These are phyloP conservation scores for Cyanoliseus patagonus DNA, from an alignment of 2,113 vertebrate species.

Conservation along the genomic window DNA sequence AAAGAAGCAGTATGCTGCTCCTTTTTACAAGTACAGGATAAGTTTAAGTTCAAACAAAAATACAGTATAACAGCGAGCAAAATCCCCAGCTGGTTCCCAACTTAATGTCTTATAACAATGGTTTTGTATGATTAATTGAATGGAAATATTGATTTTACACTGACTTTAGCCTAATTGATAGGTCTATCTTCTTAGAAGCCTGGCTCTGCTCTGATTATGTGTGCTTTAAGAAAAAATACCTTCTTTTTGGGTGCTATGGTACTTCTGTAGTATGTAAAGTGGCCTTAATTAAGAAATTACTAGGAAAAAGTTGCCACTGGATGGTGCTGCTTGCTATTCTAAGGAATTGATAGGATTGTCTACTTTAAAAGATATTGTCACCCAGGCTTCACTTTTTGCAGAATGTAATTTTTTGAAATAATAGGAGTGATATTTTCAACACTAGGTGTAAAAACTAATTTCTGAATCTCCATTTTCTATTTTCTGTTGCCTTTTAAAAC, in stretches of 20 bases:
- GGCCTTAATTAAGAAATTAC: background rate
- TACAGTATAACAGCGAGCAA: background rate
- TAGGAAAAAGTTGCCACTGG: conserved; percentile 38
- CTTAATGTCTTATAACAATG: background rate
- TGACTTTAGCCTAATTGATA: background rate
- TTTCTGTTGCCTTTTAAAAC: background rate
- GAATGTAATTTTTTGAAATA: background rate
- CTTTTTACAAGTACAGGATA: background rate
- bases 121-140: background rate
- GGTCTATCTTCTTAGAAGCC: background rate
- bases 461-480: background rate
- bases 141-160: conserved; percentile 1
- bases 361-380: background rate
- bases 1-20: background rate
- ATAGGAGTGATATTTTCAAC: background rate
- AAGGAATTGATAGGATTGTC: background rate
- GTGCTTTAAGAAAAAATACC: background rate
- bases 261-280: background rate
- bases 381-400: background rate
- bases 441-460: background rate
- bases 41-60: background rate
- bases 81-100: background rate
- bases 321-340: conserved; percentile 57
- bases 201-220: background rate
- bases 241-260: background rate